Percentiles rank a stretch among this genome's conserved stretches.
phyloP scores from a whole-genome alignment of 23 tunicate genomes.

The Halocynthia aurantium region DNA sequence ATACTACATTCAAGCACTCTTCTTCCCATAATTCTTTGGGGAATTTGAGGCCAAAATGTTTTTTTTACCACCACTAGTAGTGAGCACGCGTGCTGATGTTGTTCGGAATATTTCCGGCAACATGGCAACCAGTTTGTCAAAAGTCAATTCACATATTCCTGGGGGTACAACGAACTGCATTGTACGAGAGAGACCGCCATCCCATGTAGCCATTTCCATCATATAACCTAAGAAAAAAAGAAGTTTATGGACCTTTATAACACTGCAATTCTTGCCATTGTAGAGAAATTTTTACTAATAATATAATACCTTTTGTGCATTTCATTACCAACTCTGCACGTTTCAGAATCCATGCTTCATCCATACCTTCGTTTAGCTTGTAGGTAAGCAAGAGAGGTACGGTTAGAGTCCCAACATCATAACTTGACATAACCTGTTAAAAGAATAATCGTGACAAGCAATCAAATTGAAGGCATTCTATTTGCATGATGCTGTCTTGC shows the following conservation, averaged over 20 bases:
- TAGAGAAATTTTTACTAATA: neutral
- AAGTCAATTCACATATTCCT: slow-evolving; percentile 66
- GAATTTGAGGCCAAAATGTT: too few species aligned
- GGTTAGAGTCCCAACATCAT: slow-evolving; percentile 56
- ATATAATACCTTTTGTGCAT: slow-evolving; percentile 89
- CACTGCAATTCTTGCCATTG: too few species aligned
- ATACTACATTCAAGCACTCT: too few species aligned
- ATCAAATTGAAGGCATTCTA: neutral
- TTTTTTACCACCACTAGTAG: slow-evolving; percentile 6
- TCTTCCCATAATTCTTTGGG: too few species aligned
- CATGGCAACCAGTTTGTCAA: slow-evolving; percentile 52
- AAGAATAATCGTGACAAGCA: neutral
- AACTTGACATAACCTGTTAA: slow-evolving; percentile 59
- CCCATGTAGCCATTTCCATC: slow-evolving; percentile 99
- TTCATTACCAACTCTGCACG: slow-evolving; percentile 99
- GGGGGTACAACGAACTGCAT: slow-evolving; percentile 92
- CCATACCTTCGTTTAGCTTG: slow-evolving; percentile 69
- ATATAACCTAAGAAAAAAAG: slow-evolving; percentile 48
- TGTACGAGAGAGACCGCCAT: slow-evolving; percentile 88
- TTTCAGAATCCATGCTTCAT: slow-evolving; percentile 88
- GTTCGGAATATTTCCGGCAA: slow-evolving; percentile 90
- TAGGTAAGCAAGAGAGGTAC: slow-evolving; percentile 78
- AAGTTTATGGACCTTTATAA: neutral
- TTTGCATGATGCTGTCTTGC: neutral
- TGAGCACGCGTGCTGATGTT: slow-evolving; percentile 69